Conservation (phyloP, 2,113 vertebrate genomes). For the Elephas maximus region DNA sequence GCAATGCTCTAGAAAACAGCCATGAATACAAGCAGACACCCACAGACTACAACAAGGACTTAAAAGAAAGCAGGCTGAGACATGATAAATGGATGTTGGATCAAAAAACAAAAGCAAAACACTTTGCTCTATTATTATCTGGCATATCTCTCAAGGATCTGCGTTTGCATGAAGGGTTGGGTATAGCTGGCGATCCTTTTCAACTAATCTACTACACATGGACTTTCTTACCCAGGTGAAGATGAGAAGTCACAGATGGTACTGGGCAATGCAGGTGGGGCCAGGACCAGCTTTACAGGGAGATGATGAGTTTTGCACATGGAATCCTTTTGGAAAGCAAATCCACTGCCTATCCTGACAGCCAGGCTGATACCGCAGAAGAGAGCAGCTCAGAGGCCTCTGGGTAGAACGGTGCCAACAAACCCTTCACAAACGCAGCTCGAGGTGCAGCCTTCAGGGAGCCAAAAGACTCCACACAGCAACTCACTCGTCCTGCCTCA, state of each 20-base stretch:
- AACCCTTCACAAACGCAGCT: background rate
- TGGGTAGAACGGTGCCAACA: background rate
- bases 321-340: background rate
- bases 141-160: background rate
- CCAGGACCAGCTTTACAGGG: background rate
- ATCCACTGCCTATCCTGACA: background rate
- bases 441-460: background rate
- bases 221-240: background rate
- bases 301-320: background rate
- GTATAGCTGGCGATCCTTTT: background rate
- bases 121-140: background rate
- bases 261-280: background rate
- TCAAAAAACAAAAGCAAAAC: constrained; percentile 14
- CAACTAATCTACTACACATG: background rate
- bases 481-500: background rate
- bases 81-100: background rate
- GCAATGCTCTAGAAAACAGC: background rate
- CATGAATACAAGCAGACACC: background rate
- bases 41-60: background rate
- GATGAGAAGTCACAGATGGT: background rate
- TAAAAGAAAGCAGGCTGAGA: background rate
- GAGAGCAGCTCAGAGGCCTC: background rate
- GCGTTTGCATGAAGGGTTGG: background rate
- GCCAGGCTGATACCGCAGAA: background rate
- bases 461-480: background rate